phyloP scores from a whole-genome alignment of 2,797 vertebrate species.

The Glyptemys insculpta region DNA sequence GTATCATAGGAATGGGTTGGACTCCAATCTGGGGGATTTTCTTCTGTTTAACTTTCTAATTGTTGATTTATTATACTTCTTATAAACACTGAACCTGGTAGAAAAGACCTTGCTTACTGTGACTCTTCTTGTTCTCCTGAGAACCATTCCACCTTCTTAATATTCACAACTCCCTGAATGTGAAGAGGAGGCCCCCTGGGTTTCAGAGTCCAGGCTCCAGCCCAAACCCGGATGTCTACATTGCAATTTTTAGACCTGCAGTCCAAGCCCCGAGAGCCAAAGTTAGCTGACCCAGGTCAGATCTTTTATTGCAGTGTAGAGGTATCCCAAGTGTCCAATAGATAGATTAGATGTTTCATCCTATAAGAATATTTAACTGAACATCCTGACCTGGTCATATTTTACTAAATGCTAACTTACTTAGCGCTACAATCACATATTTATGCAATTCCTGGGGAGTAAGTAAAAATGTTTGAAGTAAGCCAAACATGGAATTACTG shows the following conservation, averaged over 20 bases:
- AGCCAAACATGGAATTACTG: neutral
- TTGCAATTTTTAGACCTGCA: neutral
- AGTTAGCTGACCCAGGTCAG: neutral
- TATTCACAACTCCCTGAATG: rapidly evolving
- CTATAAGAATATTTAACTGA: neutral
- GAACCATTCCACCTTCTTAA: neutral
- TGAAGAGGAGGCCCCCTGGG: neutral
- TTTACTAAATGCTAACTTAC: neutral
- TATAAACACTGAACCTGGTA: neutral
- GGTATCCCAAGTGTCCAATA: neutral
- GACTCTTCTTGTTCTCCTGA: neutral
- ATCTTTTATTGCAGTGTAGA: neutral
- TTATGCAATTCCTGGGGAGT: neutral
- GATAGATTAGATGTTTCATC: neutral
- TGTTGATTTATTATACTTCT: neutral
- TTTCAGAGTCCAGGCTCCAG: neutral
- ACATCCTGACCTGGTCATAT: neutral
- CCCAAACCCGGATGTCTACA: neutral
- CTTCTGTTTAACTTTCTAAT: neutral
- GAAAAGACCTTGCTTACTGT: neutral
- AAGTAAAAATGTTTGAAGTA: neutral
- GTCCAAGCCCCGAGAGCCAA: neutral
- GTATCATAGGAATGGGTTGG: neutral
- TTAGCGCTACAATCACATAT: neutral
- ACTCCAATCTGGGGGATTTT: neutral